Conservation (phyloP, 2,888 invertebrate genomes). For the Acrobasis suavella region DNA sequence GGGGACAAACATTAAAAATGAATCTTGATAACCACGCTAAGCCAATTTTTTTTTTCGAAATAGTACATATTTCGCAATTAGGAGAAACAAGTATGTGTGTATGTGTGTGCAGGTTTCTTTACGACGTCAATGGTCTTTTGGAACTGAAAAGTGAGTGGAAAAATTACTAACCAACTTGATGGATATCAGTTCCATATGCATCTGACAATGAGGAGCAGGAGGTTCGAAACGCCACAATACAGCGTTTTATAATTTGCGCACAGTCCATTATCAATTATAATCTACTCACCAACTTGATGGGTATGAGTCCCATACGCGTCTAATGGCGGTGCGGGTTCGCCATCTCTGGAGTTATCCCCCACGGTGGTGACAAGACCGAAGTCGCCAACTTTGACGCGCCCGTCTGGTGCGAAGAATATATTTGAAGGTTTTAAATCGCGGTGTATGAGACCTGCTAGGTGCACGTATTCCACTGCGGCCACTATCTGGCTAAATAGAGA, state of each 20-base stretch:
- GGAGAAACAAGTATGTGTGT: no score
- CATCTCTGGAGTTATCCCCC: conserved; percentile 61
- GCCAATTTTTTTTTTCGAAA: no score
- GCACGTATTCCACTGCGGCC: conserved; percentile 97
- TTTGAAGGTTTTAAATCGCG: conserved; percentile 93
- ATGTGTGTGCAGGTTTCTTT: no score
- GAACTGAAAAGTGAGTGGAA: no score
- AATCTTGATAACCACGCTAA: no score
- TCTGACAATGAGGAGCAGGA: no score
- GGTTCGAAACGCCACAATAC: no score
- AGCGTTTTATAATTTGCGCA: no score
- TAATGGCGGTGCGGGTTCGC: conserved; percentile 42
- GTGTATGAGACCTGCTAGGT: conserved; percentile 95
- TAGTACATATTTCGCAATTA: no score
- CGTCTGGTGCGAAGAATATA: conserved; percentile 93
- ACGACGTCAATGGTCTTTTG: no score
- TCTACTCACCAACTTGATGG: conserved; percentile 82
- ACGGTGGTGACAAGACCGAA: conserved; percentile 98
- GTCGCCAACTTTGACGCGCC: conserved; percentile 96
- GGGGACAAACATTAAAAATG: conserved; percentile 18
- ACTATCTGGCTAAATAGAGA: conserved; percentile 94
- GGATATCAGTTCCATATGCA: neutral
- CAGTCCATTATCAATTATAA: no score
- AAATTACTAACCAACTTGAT: conserved; percentile 10
- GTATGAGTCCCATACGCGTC: conserved; percentile 77